These are phyloP conservation scores for Hirudo medicinalis DNA, from an alignment of 1,140 invertebrate species.

Conservation along the genomic window DNA sequence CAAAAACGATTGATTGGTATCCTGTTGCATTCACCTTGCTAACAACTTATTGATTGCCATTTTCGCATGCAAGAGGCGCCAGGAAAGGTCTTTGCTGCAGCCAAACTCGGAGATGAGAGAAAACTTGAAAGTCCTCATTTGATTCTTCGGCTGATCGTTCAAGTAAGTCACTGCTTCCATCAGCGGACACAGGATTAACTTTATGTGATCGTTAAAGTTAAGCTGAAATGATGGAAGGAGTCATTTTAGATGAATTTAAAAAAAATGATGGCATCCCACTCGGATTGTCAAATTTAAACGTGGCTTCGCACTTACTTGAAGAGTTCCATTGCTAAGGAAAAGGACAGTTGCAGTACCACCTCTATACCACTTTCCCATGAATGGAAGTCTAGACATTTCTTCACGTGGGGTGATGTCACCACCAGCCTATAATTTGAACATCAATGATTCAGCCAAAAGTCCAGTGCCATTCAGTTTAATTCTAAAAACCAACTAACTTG, in stretches of 20 bases:
- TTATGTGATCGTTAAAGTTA: constrained; percentile 76
- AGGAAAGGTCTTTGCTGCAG: constrained; percentile 40
- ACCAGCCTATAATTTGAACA: constrained; percentile 49
- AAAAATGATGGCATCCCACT: too few species aligned
- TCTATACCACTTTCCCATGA: constrained; percentile 86
- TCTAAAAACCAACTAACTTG: constrained; percentile 47
- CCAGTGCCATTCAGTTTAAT: not conserved
- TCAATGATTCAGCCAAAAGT: not conserved
- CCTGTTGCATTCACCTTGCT: too few species aligned
- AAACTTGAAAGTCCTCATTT: constrained; percentile 65
- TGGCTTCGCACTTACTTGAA: constrained; percentile 56
- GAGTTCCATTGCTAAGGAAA: constrained; percentile 87
- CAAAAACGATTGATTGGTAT: too few species aligned
- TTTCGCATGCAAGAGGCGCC: not conserved
- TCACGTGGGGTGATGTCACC: constrained; percentile 64
- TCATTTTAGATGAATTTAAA: not conserved
- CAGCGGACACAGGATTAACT: constrained; percentile 89
- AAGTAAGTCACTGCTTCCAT: constrained; percentile 94
- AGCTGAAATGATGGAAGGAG: not conserved
- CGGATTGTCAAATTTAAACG: not conserved
- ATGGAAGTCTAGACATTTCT: constrained; percentile 74
- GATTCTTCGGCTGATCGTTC: constrained; percentile 58
- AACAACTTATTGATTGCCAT: too few species aligned
- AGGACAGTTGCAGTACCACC: constrained; percentile 86
- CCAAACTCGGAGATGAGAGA: constrained; percentile 66